phyloP scores from a whole-genome alignment of 2,113 vertebrate species.

The Vimba vimba region DNA sequence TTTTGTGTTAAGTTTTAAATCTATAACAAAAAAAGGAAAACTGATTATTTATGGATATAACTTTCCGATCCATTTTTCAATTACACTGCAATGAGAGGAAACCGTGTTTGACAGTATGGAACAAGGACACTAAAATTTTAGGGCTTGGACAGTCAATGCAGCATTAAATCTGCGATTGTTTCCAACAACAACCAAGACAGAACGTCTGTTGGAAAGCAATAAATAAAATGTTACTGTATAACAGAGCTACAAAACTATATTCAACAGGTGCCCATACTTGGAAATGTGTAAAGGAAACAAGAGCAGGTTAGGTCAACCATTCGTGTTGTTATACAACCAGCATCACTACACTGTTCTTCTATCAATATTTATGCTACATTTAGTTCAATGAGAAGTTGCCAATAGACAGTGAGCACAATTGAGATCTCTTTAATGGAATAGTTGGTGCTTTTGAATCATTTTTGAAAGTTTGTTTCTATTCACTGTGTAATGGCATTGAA shows the following conservation, averaged over 20 bases:
- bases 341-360: neutral
- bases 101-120: neutral
- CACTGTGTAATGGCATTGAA: neutral
- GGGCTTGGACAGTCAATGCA: conserved; percentile 10
- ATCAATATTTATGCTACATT: neutral
- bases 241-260: neutral
- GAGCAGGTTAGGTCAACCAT: conserved; percentile 12
- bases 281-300: conserved; percentile 6
- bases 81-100: neutral
- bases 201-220: conserved; percentile 34
- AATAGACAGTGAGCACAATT: neutral
- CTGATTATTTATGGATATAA: neutral
- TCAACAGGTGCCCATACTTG: neutral
- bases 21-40: neutral
- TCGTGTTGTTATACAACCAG: neutral
- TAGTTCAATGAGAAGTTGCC: neutral
- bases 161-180: conserved; percentile 41
- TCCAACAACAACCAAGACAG: neutral
- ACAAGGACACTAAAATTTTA: conserved; percentile 14
- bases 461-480: neutral
- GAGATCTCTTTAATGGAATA: neutral
- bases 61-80: neutral
- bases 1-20: neutral
- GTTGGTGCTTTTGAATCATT: neutral
- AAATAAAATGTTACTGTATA: conserved; percentile 31